Conservation (phyloP, 2,888 invertebrate species). For the Poecilobothrus nobilitatus region DNA sequence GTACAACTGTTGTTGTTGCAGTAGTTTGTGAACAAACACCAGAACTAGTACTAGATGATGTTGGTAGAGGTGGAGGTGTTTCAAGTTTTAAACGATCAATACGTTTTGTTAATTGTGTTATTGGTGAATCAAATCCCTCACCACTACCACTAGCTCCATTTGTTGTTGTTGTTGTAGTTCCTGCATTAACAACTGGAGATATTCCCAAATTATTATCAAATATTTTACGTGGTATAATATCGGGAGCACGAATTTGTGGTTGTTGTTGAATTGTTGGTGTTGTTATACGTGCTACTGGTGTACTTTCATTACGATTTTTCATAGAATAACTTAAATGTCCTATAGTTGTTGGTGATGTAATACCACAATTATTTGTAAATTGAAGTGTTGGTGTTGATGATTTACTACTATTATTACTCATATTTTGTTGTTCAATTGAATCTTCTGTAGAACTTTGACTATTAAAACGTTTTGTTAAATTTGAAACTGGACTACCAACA, state of each 20-base stretch:
- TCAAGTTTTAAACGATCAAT: slow-evolving; percentile 24
- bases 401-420: slow-evolving; percentile 14
- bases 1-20: slow-evolving; percentile 11
- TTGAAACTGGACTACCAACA: slow-evolving; percentile 19
- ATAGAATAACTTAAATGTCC: slow-evolving; percentile 9
- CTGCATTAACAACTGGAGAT: not conserved
- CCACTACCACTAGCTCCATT: slow-evolving; percentile 9
- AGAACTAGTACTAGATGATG: not conserved
- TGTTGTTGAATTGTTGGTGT: slow-evolving; percentile 9
- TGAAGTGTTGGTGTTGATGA: slow-evolving; percentile 13
- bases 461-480: slow-evolving; percentile 16
- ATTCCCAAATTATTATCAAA: slow-evolving; percentile 17
- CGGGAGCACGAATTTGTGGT: slow-evolving; percentile 41
- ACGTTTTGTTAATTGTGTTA: slow-evolving; percentile 35
- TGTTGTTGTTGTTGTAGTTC: slow-evolving; percentile 19
- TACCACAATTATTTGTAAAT: not conserved
- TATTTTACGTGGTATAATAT: slow-evolving; percentile 43
- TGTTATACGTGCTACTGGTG: slow-evolving; percentile 15
- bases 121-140: slow-evolving; percentile 32
- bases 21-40: slow-evolving; percentile 23
- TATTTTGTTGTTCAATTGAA: not conserved
- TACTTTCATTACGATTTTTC: slow-evolving; percentile 16
- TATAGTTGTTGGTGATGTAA: slow-evolving; percentile 12
- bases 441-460: slow-evolving; percentile 15
- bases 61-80: not conserved